A percentile compares a stretch with the other conserved stretches of the same genome.
Conservation (phyloP, 2,888 invertebrate genomes). For the Poecilus cupreus region DNA sequence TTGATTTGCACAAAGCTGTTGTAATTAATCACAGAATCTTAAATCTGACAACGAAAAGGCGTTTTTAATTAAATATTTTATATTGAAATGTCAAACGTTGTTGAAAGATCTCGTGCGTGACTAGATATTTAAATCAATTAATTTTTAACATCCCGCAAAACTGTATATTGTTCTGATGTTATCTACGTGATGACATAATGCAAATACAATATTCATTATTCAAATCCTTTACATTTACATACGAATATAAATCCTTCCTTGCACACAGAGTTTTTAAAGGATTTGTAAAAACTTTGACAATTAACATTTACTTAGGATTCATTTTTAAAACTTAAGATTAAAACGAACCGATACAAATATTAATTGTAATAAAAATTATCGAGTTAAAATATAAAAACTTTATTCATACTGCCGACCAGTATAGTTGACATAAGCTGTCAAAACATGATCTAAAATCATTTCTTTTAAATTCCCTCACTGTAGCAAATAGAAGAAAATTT, state of each 20-base stretch:
- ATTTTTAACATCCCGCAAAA: constrained; percentile 32
- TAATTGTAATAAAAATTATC: no score
- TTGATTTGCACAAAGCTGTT: constrained; percentile 33
- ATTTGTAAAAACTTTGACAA: not conserved
- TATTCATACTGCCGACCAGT: no score
- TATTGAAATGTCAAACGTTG: constrained; percentile 44
- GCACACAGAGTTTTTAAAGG: not conserved
- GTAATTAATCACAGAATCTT: constrained; percentile 34
- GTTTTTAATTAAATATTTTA: constrained; percentile 51
- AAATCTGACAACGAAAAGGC: constrained; percentile 45
- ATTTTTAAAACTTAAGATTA: no score
- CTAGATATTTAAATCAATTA: constrained; percentile 48
- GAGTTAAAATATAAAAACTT: no score
- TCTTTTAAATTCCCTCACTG: no score
- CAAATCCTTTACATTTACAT: constrained; percentile 29
- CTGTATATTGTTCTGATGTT: constrained; percentile 39
- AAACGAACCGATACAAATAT: no score
- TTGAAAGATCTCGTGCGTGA: constrained; percentile 33
- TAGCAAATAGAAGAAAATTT: no score
- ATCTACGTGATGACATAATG: constrained; percentile 36
- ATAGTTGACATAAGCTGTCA: no score
- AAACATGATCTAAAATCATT: no score
- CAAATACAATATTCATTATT: constrained; percentile 37
- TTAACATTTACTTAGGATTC: not conserved
- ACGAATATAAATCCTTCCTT: constrained; percentile 31